A percentile compares a stretch with the other conserved stretches of the same genome.
These are phyloP conservation scores for Polyommatus icarus DNA, from an alignment of 2,888 invertebrate species.

Conservation along the genomic window DNA sequence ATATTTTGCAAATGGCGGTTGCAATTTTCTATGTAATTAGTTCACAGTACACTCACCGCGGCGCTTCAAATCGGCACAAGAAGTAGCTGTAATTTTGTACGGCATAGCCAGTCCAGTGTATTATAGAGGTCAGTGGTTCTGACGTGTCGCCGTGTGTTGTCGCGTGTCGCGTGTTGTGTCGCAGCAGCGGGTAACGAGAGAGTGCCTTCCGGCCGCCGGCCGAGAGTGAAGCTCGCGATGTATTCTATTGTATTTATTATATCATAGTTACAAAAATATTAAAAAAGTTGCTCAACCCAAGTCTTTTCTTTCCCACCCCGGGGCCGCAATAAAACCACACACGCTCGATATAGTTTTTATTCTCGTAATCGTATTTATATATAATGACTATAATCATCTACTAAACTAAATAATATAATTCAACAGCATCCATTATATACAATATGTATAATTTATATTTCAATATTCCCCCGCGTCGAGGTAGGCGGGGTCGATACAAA, in stretches of 20 bases:
- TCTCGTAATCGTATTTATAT: constrained; percentile 66
- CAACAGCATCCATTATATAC: constrained; percentile 79
- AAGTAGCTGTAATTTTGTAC: too few species aligned
- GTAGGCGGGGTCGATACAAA: constrained; percentile 54
- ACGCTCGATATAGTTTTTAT: constrained; percentile 77
- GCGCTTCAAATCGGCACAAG: too few species aligned
- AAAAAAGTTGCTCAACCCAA: constrained; percentile 73
- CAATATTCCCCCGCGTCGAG: constrained; percentile 44
- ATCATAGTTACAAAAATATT: constrained; percentile 72
- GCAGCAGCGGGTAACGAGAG: constrained; percentile 50
- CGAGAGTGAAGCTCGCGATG: constrained; percentile 72
- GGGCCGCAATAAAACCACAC: constrained; percentile 34
- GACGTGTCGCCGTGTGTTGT: neutral
- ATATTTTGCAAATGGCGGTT: too few species aligned
- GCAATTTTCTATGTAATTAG: too few species aligned
- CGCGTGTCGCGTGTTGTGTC: neutral
- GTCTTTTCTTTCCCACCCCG: constrained; percentile 43
- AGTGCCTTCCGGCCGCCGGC: constrained; percentile 65
- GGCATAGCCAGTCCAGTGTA: too few species aligned
- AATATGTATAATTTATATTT: constrained; percentile 72
- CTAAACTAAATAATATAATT: constrained; percentile 79
- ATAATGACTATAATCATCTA: constrained; percentile 79
- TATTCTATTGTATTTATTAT: constrained; percentile 74
- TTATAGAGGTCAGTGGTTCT: too few species aligned
- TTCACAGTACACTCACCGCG: too few species aligned